Evolutionary conservation across 2,888 invertebrate genomes (phyloP).

Genomic region (Ctenicera cuprea): DNA sequence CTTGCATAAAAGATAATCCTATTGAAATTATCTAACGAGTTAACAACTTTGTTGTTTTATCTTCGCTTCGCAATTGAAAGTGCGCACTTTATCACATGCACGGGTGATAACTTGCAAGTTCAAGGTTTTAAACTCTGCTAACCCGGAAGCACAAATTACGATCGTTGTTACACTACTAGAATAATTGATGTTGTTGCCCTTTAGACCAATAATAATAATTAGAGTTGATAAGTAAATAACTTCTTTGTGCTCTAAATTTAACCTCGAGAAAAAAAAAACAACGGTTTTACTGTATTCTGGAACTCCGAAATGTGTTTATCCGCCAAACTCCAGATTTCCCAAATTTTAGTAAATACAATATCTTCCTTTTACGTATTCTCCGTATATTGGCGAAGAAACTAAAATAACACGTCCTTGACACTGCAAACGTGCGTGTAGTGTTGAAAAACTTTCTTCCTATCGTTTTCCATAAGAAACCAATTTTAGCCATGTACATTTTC

Average conservation of each 20-base stretch:
- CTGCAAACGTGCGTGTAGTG: too few relatives aligned
- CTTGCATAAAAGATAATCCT: not conserved
- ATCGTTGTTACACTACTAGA: not conserved
- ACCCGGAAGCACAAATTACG: constrained; percentile 24
- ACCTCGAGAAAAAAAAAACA: too few relatives aligned
- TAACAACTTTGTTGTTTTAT: constrained; percentile 12
- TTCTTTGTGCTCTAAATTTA: not conserved
- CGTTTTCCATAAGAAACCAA: too few relatives aligned
- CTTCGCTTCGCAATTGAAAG: constrained; percentile 21
- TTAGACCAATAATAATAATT: constrained; percentile 23
- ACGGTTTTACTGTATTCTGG: too few relatives aligned
- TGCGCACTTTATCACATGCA: constrained; percentile 25
- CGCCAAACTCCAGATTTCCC: too few relatives aligned
- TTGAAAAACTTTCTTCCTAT: too few relatives aligned
- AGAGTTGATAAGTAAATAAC: not conserved
- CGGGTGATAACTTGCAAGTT: constrained; percentile 15
- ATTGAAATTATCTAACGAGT: constrained; percentile 5
- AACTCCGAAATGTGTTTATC: too few relatives aligned
- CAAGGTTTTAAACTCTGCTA: constrained; percentile 26
- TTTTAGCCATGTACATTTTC: too few relatives aligned
- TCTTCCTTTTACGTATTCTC: too few relatives aligned
- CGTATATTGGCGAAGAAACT: too few relatives aligned
- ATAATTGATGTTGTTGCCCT: constrained; percentile 6
- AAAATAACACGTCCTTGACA: too few relatives aligned
- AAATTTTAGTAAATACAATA: too few relatives aligned